phyloP scores from a whole-genome alignment of 1,140 invertebrate genomes.

The Listronotus bonariensis region DNA sequence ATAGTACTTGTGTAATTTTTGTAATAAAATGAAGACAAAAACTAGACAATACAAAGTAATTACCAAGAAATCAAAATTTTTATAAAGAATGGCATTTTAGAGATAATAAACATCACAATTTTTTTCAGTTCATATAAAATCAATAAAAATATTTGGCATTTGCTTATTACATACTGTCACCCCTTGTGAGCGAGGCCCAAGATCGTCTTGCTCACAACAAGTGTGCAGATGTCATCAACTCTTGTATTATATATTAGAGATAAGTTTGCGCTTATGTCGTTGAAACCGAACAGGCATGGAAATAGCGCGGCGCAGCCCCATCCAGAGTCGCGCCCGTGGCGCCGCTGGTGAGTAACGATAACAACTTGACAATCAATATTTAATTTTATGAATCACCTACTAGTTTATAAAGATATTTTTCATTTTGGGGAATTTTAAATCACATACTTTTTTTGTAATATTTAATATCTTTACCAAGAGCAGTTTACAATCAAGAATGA shows the following conservation, averaged over 20 bases:
- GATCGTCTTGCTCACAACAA: conserved; percentile 22
- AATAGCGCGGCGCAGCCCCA: conserved; percentile 51
- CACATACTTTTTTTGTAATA: neutral
- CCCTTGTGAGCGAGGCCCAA: conserved; percentile 27
- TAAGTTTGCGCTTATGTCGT: conserved; percentile 56
- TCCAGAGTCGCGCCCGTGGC: conserved; percentile 53
- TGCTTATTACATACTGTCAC: conserved; percentile 1
- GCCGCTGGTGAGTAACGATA: conserved; percentile 54
- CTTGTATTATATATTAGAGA: conserved; percentile 43
- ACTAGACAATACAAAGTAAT: no score
- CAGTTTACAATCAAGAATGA: no score
- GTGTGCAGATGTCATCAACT: conserved; percentile 21
- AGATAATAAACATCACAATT: no score
- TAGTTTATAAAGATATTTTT: neutral
- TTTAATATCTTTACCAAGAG: no score
- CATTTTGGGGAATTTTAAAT: conserved; percentile 6
- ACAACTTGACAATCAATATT: conserved; percentile 35
- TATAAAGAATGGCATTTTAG: no score
- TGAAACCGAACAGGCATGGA: conserved; percentile 56
- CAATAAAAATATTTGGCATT: neutral
- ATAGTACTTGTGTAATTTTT: no score
- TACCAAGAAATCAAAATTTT: no score
- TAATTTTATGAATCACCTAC: conserved; percentile 22
- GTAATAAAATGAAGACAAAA: no score
- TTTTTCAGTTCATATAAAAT: no score